Base-by-base conservation (phyloP, 2,797 vertebrate genomes). In the Manis javanica region DNA sequence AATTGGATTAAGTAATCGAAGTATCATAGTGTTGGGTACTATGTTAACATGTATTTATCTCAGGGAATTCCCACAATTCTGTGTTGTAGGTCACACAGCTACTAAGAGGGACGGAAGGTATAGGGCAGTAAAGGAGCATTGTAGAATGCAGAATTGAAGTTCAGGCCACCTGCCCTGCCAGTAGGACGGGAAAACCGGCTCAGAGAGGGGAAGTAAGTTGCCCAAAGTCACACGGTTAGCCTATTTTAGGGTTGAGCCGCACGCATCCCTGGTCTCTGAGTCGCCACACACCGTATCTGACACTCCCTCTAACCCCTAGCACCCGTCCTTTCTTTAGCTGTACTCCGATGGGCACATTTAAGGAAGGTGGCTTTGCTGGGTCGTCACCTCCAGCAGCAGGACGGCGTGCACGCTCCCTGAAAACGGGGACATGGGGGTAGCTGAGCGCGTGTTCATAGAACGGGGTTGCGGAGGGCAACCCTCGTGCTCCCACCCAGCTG, bases 321-420 rank as follows among this genome's bases (percentile, higher is more conserved):
- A 21, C 42, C 3, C 19, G n/a, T 18, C 13, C 21, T 72, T 72
- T 51, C 26, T 26, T 7, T 11, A 34, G 46, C 72, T 3, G 13
- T n/a, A 53, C 71, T 49, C 5, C 2, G 31, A 21, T 31, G 64
- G 81, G 64, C n/a, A 31, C 90, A 11, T 77, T 66, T 31, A 86
- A 37, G 90, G 79, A 83, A 68, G 71, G 75, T 81, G 81, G 68
- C 87, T 87, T 88, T 84, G 66, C 68, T 39, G 71, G 89, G 69
- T 63, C 4, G 29, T 68, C 34, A 34, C 69, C 81, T 57, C 86
- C 81, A 46, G 55, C 24, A 61, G 63, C 64, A 74, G 91, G 42
- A 86, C 49, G 29, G 55, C 53, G 31, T 79, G 78, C 84, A 72
- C 34, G 26, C 46, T 51, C 68, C 3, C 21, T 21, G 91, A 34